Evolutionary conservation across 2,888 invertebrate genomes (phyloP), one percentile per base, ranked within the genome.

Genomic region (Timandra comae): DNA sequence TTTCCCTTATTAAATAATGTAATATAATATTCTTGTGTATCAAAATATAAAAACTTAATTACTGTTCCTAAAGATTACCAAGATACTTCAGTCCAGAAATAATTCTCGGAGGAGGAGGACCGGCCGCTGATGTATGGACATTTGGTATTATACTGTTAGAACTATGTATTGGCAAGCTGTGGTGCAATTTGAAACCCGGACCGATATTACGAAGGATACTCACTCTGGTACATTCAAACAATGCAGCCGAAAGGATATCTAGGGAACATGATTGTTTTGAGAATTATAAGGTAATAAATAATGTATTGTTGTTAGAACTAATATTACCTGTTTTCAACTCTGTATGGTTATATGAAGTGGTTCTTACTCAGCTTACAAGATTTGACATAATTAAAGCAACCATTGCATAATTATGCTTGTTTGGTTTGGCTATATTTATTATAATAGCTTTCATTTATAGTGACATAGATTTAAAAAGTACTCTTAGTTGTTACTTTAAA

Each of bases 71-170:
- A n/a, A n/a, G 93, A 4, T 88, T 91, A 52, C 90, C 94, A 30
- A 90, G 90, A 49, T 96, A 95, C 60, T 88, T 92, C 42, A 91
- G 96, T 11, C 96, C 96, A 0, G 96, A 96, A 79, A 90, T 93
- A 21, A 90, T 94, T 50, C 63, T 94, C 2, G 88, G 88, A 30
- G 89, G 89, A 12, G 88, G 90, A 30, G 92, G 94, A 29, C 89
- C 91, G 0, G 93, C 95, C 69, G 91, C 92, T 9, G 99, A 99
- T 76, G 88, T 97, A 13, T 99, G 99, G 99, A 92, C 96, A 1
- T 80, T 97, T 38, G 99, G 97, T n/a, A 91, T 99, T 37, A 90
- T 98, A 38, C 69, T 98, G 19, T 84, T 94, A 0, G 97, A 98
- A 76, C 72, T 95, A 3, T 81, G 93, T 37, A 76, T 96, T 23